Evolutionary conservation across 2,888 invertebrate genomes (phyloP), one percentile per base, ranked within the genome.

Genomic region (Pterostichus niger): DNA sequence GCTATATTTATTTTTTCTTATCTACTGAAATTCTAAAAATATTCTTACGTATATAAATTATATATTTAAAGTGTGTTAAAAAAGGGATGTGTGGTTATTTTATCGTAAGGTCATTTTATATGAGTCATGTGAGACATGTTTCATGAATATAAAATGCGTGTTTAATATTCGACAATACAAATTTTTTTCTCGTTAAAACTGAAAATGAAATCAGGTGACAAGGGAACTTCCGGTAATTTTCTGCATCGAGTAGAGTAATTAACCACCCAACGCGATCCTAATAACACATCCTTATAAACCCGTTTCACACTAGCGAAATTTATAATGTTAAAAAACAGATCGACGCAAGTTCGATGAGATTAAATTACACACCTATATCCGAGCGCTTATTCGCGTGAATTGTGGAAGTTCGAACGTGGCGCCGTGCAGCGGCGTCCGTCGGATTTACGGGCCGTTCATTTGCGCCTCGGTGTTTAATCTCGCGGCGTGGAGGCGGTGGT

Each of bases 401-500:
- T 71, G 46, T 71, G 71, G 46, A 46, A 73, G 46, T 64, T 64
- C 64, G 64, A 64, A 64, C 64, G 56, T 49, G 76, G 75, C 78
- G 79, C 80, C 83, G 84, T 84, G 77, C 33, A 17, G 59, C 31
- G 24, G 10, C 40, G 40, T 40, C 40, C 40, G 84, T 82, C 84
- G 86, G 88, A 88, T 89, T 89, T 89, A 89, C 88, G 88, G 88
- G 87, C 87, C 88, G 87, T 89, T 89, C 88, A 88, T 89, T 89
- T 89, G 87, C 86, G 88, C 64, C 75, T 75, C 87, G 88, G 88
- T 88, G 88, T 88, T 89, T 89, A 89, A 89, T 89, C 88, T 88
- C 86, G 73, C 84, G 86, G 73, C 73, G 49, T 13, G 73, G 73
- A 76, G 85, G 86, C 79, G 86, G 87, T 85, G 49, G 49, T 13